Percentiles rank a stretch among this genome's conserved stretches.
These are phyloP conservation scores for Carpatolechia fugitivella DNA, from an alignment of 2,888 invertebrate species.

Conservation along the genomic window DNA sequence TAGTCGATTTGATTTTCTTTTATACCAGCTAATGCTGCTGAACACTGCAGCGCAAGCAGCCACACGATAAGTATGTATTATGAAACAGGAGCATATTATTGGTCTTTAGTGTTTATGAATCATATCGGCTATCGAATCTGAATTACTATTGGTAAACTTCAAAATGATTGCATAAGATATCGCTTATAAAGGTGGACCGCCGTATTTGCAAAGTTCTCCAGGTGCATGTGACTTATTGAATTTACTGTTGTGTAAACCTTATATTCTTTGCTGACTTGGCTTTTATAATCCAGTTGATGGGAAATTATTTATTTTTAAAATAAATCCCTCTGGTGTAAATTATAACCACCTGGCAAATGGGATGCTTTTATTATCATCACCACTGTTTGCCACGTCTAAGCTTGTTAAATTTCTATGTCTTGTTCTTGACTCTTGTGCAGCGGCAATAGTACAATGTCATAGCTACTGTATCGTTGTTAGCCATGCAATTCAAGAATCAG, in stretches of 20 bases:
- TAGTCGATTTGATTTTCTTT: too few relatives aligned
- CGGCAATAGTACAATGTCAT: not conserved
- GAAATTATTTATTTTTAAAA: too few relatives aligned
- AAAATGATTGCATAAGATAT: slow-evolving; percentile 6
- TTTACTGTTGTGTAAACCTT: slow-evolving; percentile 3
- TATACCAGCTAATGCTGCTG: too few relatives aligned
- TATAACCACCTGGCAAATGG: too few relatives aligned
- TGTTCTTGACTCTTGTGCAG: too few relatives aligned
- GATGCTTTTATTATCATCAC: too few relatives aligned
- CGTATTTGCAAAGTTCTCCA: not conserved
- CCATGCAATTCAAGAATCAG: not conserved
- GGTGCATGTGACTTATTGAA: not conserved
- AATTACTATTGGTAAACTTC: slow-evolving; percentile 5
- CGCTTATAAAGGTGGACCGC: not conserved
- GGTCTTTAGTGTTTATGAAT: slow-evolving; percentile 5
- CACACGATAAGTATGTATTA: not conserved
- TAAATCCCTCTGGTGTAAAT: too few relatives aligned
- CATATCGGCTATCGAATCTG: slow-evolving; percentile 8
- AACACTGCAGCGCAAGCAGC: too few relatives aligned
- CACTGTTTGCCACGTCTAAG: too few relatives aligned
- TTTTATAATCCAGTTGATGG: not conserved
- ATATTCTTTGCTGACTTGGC: not conserved
- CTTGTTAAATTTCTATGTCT: too few relatives aligned
- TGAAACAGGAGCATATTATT: slow-evolving; percentile 8
- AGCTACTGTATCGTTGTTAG: slow-evolving; percentile 2